Percentiles rank a stretch among this genome's conserved stretches.
Evolutionary conservation across 2,888 invertebrate genomes (phyloP).

Genomic region (Malacosoma neustria): DNA sequence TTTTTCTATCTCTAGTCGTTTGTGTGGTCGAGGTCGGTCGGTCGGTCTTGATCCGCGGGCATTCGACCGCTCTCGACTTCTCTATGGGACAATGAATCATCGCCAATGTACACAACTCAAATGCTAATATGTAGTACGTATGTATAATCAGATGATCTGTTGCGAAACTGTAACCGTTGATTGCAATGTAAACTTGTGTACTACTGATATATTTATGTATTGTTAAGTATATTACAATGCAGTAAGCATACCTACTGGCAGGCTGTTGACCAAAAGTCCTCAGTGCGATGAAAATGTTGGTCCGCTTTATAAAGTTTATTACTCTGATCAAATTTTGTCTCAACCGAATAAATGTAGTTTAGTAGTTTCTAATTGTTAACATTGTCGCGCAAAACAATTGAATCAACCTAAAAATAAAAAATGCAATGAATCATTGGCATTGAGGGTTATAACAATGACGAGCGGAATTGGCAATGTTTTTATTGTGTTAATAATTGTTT

Average conservation of each 20-base stretch:
- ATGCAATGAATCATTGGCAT: background rate
- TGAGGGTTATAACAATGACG: background rate
- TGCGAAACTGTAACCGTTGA: conserved; percentile 24
- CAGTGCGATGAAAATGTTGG: no score
- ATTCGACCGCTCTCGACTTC: conserved; percentile 19
- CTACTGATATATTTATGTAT: no score
- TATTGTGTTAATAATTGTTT: background rate
- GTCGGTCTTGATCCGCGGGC: background rate
- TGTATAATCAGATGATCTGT: conserved; percentile 24
- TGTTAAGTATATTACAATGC: no score
- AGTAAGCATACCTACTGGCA: no score
- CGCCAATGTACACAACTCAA: conserved; percentile 14
- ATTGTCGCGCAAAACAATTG: background rate
- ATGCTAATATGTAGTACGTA: conserved; percentile 15
- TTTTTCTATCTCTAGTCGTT: no score
- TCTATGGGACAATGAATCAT: conserved; percentile 27
- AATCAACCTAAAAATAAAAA: background rate
- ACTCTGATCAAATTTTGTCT: no score
- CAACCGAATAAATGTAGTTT: background rate
- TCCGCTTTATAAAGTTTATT: no score
- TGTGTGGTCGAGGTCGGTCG: background rate
- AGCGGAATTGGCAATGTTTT: background rate
- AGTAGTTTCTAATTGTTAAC: background rate
- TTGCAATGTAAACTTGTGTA: conserved; percentile 13
- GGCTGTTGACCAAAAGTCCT: no score